phyloP scores from a whole-genome alignment of 2,888 invertebrate species.

The Ichneumoninae sp. region DNA sequence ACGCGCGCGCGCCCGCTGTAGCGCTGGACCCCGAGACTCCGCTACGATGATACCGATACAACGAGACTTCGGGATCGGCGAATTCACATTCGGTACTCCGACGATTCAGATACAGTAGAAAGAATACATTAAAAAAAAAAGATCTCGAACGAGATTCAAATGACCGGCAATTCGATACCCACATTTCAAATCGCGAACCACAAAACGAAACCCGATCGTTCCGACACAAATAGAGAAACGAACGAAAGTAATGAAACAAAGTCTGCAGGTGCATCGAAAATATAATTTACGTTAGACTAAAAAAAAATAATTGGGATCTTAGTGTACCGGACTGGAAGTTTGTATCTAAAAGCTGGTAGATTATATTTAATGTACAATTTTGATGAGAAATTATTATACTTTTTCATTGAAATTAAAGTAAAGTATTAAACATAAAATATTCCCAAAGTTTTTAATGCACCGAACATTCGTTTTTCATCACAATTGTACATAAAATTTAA shows the following conservation, averaged over 20 bases:
- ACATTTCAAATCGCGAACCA: background rate
- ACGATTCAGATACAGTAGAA: conserved; percentile 32
- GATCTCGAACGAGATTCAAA: conserved; percentile 13
- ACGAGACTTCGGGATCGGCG: conserved; percentile 61
- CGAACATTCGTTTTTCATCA: too few relatives aligned
- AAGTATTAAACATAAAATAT: too few relatives aligned
- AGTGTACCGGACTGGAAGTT: background rate
- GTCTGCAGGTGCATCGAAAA: background rate
- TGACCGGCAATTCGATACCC: conserved; percentile 7
- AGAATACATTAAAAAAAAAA: conserved; percentile 17
- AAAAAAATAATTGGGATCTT: background rate
- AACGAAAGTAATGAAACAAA: conserved; percentile 1
- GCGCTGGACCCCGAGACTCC: conserved; percentile 23
- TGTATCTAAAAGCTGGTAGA: too few relatives aligned
- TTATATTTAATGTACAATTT: too few relatives aligned
- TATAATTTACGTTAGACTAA: background rate
- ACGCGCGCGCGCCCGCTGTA: conserved; percentile 45
- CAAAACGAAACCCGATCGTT: conserved; percentile 5
- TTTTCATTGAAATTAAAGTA: too few relatives aligned
- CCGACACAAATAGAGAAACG: conserved; percentile 5
- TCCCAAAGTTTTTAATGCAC: too few relatives aligned
- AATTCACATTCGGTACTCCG: conserved; percentile 53
- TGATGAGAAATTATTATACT: too few relatives aligned
- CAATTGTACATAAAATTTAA: too few relatives aligned
- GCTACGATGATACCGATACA: conserved; percentile 81